Base-by-base conservation (phyloP, 2,888 invertebrate genomes). In the Bembecia ichneumoniformis region DNA sequence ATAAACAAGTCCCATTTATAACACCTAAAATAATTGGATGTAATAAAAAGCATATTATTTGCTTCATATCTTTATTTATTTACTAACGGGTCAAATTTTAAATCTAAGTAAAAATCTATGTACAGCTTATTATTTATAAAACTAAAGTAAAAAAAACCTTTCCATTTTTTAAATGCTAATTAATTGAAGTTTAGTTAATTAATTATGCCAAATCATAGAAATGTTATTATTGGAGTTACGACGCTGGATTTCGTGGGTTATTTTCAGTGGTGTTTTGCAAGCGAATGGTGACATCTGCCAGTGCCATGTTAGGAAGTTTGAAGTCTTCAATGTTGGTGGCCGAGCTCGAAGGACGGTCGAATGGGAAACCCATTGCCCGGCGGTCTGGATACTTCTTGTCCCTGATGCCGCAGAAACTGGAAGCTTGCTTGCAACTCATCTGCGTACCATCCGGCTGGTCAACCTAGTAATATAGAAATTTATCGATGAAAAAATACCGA, bases 331-430 rank as follows among this genome's bases (percentile, higher is more conserved):
- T 77, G 51, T 79, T 90, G 56, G 87, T 78, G 34, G 90, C 91
- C 1, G 89, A 87, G 52, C 70, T 66, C 1, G 90, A 83, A n/a
- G 91, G 89, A 15, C 93, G 82, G 73, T 93, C 92, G 88, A 93
- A 92, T 10, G 96, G 96, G 84, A 89, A 96, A 46, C 96, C 96
- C 96, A 96, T 96, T 3, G 94, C 75, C 50, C 94, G 90, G 36
- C 89, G 88, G 79, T 96, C 96, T 0, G 96, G 96, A 75, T 94
- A 96, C 61, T 91, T 83, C 50, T 90, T 89, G 77, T 94, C 93
- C 49, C 91, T 90, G 15, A 95, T 82, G 1, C 96, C 96, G 62
- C 96, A 96, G 77, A 91, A 96, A 57, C 93, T 93, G 48, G 90
- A 89, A 0, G 95, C 94, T 69, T 94, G 92, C 45, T 89, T 90